Evolutionary conservation across 2,113 vertebrate genomes (phyloP).

Genomic region (Microcebus jonahi): DNA sequence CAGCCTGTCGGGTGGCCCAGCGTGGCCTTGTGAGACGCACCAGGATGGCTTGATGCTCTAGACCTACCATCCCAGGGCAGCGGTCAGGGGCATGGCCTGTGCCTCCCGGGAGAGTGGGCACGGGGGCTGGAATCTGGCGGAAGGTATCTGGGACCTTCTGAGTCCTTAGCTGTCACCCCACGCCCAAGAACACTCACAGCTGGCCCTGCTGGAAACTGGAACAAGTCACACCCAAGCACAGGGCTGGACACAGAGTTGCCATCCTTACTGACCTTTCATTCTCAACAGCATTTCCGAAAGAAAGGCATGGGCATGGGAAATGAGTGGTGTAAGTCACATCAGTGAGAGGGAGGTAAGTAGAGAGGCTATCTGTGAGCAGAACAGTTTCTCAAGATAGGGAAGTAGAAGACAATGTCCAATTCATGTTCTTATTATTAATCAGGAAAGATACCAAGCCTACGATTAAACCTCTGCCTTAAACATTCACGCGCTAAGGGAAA

Average conservation of each 20-base stretch:
- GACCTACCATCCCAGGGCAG: neutral
- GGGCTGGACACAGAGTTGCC: neutral
- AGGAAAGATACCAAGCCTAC: neutral
- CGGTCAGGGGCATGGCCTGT: neutral
- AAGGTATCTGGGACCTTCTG: neutral
- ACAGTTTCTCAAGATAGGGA: neutral
- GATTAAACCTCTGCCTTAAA: neutral
- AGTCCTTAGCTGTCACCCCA: neutral
- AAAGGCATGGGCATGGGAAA: neutral
- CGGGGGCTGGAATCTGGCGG: no score
- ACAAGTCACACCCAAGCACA: neutral
- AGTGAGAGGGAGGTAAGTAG: neutral
- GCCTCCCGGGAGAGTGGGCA: neutral
- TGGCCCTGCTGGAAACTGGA: neutral
- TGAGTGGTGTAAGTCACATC: neutral
- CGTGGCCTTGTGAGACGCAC: neutral
- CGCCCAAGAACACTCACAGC: neutral
- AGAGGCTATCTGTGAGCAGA: neutral
- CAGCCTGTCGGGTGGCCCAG: neutral
- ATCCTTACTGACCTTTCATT: neutral
- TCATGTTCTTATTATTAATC: neutral
- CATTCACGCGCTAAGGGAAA: neutral
- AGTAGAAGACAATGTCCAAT: neutral
- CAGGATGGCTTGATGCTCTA: no score
- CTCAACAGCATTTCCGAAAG: neutral